These are phyloP conservation scores for Rhadinocentrus ornatus DNA, from an alignment of 2,797 vertebrate species.

Conservation along the genomic window DNA sequence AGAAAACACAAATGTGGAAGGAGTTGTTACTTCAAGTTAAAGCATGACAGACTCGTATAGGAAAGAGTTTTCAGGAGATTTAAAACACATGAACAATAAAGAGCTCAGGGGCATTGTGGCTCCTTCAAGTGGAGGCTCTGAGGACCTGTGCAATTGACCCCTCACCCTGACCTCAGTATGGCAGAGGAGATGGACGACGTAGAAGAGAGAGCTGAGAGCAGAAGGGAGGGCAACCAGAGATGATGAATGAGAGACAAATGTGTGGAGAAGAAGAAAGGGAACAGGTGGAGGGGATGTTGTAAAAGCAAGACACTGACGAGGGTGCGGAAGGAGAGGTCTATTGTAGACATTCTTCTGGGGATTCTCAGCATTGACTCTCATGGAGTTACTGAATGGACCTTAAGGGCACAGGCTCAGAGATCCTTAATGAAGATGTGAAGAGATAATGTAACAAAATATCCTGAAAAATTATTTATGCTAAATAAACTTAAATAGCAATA, in stretches of 20 bases:
- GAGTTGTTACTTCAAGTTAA: constrained; percentile 17
- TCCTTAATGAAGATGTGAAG: neutral
- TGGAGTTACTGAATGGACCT: neutral
- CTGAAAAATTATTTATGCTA: too few relatives aligned
- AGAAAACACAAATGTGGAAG: constrained; percentile 1
- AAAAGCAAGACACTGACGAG: constrained; percentile 16
- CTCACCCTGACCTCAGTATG: constrained; percentile 58
- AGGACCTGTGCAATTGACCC: constrained; percentile 66
- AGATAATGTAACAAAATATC: neutral
- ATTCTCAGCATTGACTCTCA: constrained; percentile 4
- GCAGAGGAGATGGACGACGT: constrained; percentile 48
- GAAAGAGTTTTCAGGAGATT: constrained; percentile 60
- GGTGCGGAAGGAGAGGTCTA: constrained; percentile 7
- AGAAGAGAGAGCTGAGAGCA: constrained; percentile 32
- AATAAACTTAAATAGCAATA: too few relatives aligned
- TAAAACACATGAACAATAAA: constrained; percentile 56
- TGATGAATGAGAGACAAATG: constrained; percentile 56
- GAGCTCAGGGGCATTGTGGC: constrained; percentile 48
- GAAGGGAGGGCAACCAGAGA: constrained; percentile 41
- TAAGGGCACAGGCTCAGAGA: neutral
- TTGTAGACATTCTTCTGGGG: constrained; percentile 27
- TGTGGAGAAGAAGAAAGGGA: constrained; percentile 22
- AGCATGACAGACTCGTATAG: constrained; percentile 36
- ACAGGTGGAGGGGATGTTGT: constrained; percentile 19
- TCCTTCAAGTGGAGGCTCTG: constrained; percentile 54